Conservation (phyloP, 2,113 vertebrate genomes). For the Crotophaga sulcirostris region DNA sequence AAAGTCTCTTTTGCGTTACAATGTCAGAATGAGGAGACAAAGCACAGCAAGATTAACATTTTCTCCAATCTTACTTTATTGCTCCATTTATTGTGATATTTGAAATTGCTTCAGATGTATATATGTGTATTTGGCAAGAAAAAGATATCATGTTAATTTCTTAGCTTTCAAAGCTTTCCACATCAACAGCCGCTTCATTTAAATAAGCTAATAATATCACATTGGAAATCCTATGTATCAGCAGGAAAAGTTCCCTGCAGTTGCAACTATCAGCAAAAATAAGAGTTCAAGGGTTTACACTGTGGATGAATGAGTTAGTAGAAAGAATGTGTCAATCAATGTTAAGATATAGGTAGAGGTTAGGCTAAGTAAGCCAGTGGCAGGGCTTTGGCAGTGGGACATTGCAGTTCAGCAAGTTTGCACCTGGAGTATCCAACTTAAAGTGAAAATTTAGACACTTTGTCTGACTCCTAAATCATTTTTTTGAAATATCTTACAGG, state of each 20-base stretch:
- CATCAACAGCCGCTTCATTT: not conserved
- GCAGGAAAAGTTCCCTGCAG: not conserved
- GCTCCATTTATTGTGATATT: not conserved
- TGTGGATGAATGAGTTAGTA: not conserved
- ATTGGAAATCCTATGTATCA: not conserved
- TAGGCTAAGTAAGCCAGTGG: not conserved
- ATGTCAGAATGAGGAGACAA: not conserved
- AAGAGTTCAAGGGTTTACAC: not conserved
- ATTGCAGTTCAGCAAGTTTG: not conserved
- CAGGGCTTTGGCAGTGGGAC: not conserved
- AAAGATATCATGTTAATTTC: not conserved
- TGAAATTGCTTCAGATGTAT: not conserved
- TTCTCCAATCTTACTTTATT: not conserved
- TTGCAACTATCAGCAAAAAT: not conserved
- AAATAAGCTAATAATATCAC: not conserved
- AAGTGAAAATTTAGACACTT: not conserved
- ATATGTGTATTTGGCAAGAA: not conserved
- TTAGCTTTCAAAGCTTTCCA: not conserved
- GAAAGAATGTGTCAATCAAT: not conserved
- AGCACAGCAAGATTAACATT: not conserved
- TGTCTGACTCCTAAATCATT: not conserved
- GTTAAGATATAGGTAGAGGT: accelerated
- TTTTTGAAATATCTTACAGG: not conserved
- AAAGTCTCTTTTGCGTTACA: not conserved
- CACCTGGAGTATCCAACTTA: not conserved